Conservation (phyloP, 2,888 invertebrate genomes). For the Hololepta plana region DNA sequence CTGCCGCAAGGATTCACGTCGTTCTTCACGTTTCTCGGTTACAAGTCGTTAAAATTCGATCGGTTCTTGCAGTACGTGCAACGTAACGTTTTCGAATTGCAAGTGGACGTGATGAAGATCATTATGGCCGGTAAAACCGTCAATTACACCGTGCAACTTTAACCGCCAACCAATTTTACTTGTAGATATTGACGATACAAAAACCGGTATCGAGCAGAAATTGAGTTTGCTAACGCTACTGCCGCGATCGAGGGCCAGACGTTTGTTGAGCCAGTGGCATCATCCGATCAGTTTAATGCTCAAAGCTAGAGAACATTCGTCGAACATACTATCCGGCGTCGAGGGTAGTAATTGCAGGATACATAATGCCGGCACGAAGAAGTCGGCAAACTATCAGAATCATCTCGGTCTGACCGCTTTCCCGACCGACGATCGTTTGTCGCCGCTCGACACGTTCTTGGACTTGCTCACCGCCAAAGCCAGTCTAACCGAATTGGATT, state of each 20-base stretch:
- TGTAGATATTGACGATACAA: conserved; percentile 30
- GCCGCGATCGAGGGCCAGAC: conserved; percentile 60
- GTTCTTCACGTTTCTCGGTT: conserved; percentile 75
- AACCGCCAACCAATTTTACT: conserved; percentile 7
- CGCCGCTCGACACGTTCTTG: conserved; percentile 69
- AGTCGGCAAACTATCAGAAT: conserved; percentile 13
- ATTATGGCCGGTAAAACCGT: conserved; percentile 49
- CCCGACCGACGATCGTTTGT: conserved; percentile 50
- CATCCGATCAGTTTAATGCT: conserved; percentile 60
- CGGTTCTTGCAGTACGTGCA: conserved; percentile 72
- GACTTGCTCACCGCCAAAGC: conserved; percentile 76
- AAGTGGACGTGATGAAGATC: conserved; percentile 72
- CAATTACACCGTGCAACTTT: too few relatives aligned
- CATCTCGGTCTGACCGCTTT: conserved; percentile 51
- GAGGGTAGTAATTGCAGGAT: conserved; percentile 25
- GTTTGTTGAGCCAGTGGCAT: conserved; percentile 60
- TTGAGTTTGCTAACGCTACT: conserved; percentile 52
- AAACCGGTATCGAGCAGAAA: conserved; percentile 46
- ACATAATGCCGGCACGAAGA: conserved; percentile 16
- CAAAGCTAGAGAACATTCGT: conserved; percentile 65
- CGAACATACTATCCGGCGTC: conserved; percentile 59
- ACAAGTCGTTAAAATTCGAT: conserved; percentile 55
- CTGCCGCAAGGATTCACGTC: conserved; percentile 76
- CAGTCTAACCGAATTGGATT: conserved; percentile 67
- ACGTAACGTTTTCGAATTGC: conserved; percentile 67